Conservation (phyloP, 1,140 invertebrate species). For the Spodoptera frugiperda region DNA sequence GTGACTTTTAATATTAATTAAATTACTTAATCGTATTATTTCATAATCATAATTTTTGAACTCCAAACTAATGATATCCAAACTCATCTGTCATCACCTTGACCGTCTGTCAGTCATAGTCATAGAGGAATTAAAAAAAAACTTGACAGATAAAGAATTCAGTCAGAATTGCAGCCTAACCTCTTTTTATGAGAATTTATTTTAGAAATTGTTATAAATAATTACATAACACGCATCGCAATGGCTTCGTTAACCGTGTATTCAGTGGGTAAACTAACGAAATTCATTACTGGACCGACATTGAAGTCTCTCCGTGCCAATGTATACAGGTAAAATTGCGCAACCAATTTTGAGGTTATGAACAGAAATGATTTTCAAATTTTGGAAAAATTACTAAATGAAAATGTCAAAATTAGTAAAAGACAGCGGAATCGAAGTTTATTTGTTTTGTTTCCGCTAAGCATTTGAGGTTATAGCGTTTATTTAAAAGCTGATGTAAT, state of each 20-base stretch:
- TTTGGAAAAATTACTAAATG: conserved; percentile 6
- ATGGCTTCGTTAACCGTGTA: conserved; percentile 81
- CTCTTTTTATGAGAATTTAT: conserved; percentile 42
- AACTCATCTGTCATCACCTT: background rate
- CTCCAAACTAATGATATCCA: too few relatives aligned
- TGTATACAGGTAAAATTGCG: conserved; percentile 81
- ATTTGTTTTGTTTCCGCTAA: background rate
- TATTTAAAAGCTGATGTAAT: conserved; percentile 39
- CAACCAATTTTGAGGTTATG: conserved; percentile 65
- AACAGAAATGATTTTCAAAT: conserved; percentile 35
- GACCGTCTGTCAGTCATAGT: background rate
- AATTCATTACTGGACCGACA: conserved; percentile 71
- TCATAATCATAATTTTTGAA: too few relatives aligned
- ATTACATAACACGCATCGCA: conserved; percentile 44
- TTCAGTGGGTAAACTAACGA: conserved; percentile 74
- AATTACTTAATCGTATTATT: too few relatives aligned
- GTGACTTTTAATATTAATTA: too few relatives aligned
- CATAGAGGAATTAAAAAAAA: conserved; percentile 49
- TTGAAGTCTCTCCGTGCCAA: conserved; percentile 64
- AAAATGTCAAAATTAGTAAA: background rate
- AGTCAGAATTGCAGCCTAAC: conserved; percentile 38
- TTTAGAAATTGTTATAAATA: conserved; percentile 39
- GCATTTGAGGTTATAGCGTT: background rate
- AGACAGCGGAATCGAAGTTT: background rate
- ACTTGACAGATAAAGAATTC: conserved; percentile 57